Conservation (phyloP, 2,888 invertebrate species). For the Drepana falcataria region DNA sequence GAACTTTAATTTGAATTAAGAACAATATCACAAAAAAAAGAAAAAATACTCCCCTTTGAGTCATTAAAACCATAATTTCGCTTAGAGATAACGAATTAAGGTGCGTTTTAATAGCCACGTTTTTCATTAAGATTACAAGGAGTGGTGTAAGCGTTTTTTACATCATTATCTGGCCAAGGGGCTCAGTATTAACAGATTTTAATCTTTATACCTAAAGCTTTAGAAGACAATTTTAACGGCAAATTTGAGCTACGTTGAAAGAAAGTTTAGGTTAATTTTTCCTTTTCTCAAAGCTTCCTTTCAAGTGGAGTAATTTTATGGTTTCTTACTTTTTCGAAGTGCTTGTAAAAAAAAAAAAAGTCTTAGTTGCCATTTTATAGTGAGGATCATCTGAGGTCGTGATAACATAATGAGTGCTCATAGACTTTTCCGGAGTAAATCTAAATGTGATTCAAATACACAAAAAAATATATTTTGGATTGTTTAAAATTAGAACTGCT, state of each 20-base stretch:
- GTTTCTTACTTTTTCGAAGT: background rate
- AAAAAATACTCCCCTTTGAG: background rate
- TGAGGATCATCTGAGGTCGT: too few relatives aligned
- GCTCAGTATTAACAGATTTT: constrained; percentile 34
- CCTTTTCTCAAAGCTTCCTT: background rate
- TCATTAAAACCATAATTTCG: background rate
- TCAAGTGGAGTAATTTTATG: background rate
- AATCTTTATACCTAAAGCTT: constrained; percentile 32
- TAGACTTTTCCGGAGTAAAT: too few relatives aligned
- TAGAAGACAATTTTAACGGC: constrained; percentile 21
- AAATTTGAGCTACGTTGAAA: constrained; percentile 7
- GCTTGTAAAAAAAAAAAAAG: background rate
- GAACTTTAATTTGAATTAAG: too few relatives aligned
- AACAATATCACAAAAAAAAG: too few relatives aligned
- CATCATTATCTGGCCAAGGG: constrained; percentile 18
- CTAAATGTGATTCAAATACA: too few relatives aligned
- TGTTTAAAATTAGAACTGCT: too few relatives aligned
- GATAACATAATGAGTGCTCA: too few relatives aligned
- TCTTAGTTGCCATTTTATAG: background rate
- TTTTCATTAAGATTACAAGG: background rate
- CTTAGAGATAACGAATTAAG: background rate
- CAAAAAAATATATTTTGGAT: too few relatives aligned
- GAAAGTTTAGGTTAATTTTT: background rate
- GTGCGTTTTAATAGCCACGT: background rate
- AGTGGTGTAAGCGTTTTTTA: constrained; percentile 8